Percentiles rank a stretch among this genome's conserved stretches.
Evolutionary conservation across 2,888 invertebrate genomes (phyloP).

Genomic region (Drosophila subquinaria): DNA sequence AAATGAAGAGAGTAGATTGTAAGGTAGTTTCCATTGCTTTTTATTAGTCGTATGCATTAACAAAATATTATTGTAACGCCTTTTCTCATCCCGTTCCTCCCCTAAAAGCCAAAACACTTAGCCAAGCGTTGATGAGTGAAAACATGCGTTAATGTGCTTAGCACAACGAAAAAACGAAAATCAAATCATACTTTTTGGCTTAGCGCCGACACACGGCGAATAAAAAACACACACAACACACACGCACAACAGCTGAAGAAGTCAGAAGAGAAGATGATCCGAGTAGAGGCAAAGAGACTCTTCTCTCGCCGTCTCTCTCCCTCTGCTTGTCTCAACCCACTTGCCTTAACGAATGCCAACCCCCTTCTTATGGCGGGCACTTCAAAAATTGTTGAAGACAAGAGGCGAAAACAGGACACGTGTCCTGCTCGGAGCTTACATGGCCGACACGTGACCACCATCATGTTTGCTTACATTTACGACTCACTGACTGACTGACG

Average conservation of each 20-base stretch:
- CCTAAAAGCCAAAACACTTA: slow-evolving; percentile 58
- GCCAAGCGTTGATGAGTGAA: slow-evolving; percentile 77
- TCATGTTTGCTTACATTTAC: slow-evolving; percentile 85
- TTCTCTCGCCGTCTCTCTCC: background rate
- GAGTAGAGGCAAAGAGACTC: slow-evolving; percentile 1
- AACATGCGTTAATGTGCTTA: slow-evolving; percentile 79
- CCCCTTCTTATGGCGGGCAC: slow-evolving; percentile 51
- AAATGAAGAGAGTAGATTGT: background rate
- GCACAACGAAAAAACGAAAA: slow-evolving; percentile 56
- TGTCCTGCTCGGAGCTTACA: slow-evolving; percentile 81
- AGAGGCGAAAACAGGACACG: slow-evolving; percentile 79
- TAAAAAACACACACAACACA: slow-evolving; percentile 35
- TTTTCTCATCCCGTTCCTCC: background rate
- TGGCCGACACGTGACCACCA: slow-evolving; percentile 85
- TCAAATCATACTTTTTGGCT: slow-evolving; percentile 79
- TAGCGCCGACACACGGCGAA: slow-evolving; percentile 59
- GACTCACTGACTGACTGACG: slow-evolving; percentile 75
- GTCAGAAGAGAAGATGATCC: slow-evolving; percentile 44
- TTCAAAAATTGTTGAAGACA: slow-evolving; percentile 71
- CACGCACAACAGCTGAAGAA: slow-evolving; percentile 44
- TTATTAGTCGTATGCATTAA: slow-evolving; percentile 20
- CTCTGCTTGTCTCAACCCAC: slow-evolving; percentile 29
- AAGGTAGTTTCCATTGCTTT: background rate
- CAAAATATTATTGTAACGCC: slow-evolving; percentile 33
- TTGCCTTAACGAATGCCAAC: slow-evolving; percentile 20